Evolutionary conservation across 2,888 invertebrate species (phyloP), one percentile per base, ranked within the genome.

Genomic region (Helicoverpa assulta): DNA sequence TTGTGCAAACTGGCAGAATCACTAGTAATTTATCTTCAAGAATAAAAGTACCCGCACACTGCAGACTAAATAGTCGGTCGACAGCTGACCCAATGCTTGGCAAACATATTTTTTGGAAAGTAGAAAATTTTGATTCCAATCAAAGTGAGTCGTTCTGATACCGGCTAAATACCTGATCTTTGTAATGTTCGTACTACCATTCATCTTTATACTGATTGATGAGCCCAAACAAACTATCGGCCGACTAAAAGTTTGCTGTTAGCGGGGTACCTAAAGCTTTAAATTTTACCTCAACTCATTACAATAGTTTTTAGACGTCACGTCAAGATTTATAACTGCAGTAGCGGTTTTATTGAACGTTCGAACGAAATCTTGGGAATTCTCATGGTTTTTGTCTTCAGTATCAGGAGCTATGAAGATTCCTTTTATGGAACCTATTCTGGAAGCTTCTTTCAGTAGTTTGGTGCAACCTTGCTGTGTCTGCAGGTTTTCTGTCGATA

Each of bases 371-470:
- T 84, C 78, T 59, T 80, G 68, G 56, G 81, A 69, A 65, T 83
- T 77, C 70, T 69, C 73, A 47, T 81, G 70, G n/a, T 70, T 76
- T 54, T 68, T 63, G 52, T 64, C 52, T 56, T 73, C 73, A 26
- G 81, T 72, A 54, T 81, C 67, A 61, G 86, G 85, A 7, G 89
- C 84, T 66, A 91, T 76, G 71, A 91, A 91, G 70, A 92, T 86
- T 69, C 90, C 91, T 72, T 84, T 84, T 61, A 92, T 77, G 61
- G 85, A 80, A 29, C 91, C 91, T n/a, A 89, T 82, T 82, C 85
- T 88, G 18, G 81, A 73, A 18, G 85, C 85, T 55, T 89, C 88
- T 68, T 85, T 87, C 43, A 91, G 55, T 57, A 92, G 73, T 70
- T 80, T 85, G 16, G 70, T 75, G 59, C 90, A 88, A 47, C 86